Percentiles rank a stretch among this genome's conserved stretches.
Conservation (phyloP, 2,888 invertebrate genomes). For the Drosophila ezoana region DNA sequence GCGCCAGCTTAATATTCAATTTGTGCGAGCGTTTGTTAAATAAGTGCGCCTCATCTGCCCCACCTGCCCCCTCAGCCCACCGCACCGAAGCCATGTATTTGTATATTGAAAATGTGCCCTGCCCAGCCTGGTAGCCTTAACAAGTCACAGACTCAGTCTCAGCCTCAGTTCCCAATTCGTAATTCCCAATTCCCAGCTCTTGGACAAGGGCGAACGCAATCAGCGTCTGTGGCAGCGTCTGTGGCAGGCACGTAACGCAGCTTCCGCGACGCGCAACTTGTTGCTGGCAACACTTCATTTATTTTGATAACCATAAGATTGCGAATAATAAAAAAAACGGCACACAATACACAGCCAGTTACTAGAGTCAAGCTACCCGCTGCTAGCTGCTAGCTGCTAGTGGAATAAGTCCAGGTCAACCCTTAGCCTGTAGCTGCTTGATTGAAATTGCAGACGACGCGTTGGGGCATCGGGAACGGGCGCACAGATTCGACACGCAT, state of each 20-base stretch:
- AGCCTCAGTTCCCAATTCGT: conserved; percentile 23
- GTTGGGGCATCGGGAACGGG: background rate
- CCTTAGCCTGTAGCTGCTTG: conserved; percentile 71
- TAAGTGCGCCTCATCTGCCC: conserved; percentile 15
- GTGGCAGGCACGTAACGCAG: conserved; percentile 63
- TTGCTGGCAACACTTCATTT: conserved; percentile 80
- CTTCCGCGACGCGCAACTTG: conserved; percentile 74
- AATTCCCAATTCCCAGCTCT: conserved; percentile 13
- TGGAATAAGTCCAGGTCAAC: conserved; percentile 55
- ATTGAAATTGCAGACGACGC: conserved; percentile 71
- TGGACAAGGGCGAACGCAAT: conserved; percentile 49
- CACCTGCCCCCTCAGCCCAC: background rate
- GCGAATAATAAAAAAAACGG: conserved; percentile 59
- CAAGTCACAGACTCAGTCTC: conserved; percentile 28
- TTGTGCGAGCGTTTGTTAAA: conserved; percentile 73
- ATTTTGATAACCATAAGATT: conserved; percentile 81
- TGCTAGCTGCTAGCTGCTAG: background rate
- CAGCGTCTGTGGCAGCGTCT: conserved; percentile 32
- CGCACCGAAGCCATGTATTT: conserved; percentile 55
- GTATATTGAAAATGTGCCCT: conserved; percentile 63
- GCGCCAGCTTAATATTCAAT: conserved; percentile 76
- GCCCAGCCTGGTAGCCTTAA: conserved; percentile 42
- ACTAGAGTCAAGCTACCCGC: background rate
- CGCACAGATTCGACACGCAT: conserved; percentile 65
- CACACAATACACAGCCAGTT: background rate